A percentile compares a stretch with the other conserved stretches of the same genome.
Evolutionary conservation across 2,797 vertebrate species (phyloP).

Genomic region (Valencia hispanica): DNA sequence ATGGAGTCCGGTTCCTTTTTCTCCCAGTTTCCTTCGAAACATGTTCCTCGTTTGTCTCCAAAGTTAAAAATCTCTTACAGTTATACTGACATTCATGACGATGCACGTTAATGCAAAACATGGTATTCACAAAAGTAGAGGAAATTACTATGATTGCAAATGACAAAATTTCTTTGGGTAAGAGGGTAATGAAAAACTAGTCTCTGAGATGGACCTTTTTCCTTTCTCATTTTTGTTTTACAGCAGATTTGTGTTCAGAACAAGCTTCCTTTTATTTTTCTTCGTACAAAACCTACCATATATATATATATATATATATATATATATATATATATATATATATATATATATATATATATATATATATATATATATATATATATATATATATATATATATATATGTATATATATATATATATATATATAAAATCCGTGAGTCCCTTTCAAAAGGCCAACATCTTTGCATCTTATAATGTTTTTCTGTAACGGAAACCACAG

Average conservation of each 20-base stretch:
- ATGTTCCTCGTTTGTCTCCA: conserved; percentile 73
- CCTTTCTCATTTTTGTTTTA: conserved; percentile 45
- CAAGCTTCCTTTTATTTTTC: conserved; percentile 67
- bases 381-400: conserved; percentile 60
- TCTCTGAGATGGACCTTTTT: conserved; percentile 66
- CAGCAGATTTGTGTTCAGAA: conserved; percentile 77
- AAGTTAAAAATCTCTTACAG: conserved; percentile 80
- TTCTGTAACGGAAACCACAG: conserved; percentile 58
- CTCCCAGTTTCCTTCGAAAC: conserved; percentile 48
- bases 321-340: conserved; percentile 60
- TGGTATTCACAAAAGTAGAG: conserved; percentile 82
- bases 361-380: conserved; percentile 60
- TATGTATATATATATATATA: conserved; percentile 60
- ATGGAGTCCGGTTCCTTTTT: conserved; percentile 71
- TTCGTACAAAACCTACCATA: conserved; percentile 82
- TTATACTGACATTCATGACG: conserved; percentile 87
- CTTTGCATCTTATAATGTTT: conserved; percentile 59
- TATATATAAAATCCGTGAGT: conserved; percentile 65
- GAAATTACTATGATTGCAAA: conserved; percentile 81
- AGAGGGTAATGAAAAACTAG: conserved; percentile 79
- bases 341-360: conserved; percentile 60
- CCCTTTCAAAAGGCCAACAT: conserved; percentile 75
- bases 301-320: conserved; percentile 60
- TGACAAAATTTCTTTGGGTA: conserved; percentile 84
- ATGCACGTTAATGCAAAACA: conserved; percentile 81